phyloP scores from a whole-genome alignment of 2,888 invertebrate genomes.

The Drosophila kuntzei region DNA sequence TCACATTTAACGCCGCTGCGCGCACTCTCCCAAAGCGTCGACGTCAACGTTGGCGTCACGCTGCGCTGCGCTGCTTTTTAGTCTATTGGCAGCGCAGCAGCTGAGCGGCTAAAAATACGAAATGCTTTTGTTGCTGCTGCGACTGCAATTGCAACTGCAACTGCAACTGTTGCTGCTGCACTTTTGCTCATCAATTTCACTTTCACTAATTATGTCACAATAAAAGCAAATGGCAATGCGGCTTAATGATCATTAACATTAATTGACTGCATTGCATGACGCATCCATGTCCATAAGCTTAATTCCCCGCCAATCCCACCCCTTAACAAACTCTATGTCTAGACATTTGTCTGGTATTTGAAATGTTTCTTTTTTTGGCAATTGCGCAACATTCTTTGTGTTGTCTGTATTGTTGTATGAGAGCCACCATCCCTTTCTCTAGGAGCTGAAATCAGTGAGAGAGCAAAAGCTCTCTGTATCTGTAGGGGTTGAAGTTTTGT shows the following conservation, averaged over 20 bases:
- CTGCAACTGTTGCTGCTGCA: conserved; percentile 28
- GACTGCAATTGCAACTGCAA: conserved; percentile 11
- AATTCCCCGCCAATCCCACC: background rate
- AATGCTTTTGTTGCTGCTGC: conserved; percentile 22
- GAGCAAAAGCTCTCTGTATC: conserved; percentile 16
- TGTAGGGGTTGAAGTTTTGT: conserved; percentile 51
- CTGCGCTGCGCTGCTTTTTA: conserved; percentile 47
- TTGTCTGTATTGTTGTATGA: conserved; percentile 42
- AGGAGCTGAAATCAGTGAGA: background rate
- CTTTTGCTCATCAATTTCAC: conserved; percentile 68
- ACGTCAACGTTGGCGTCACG: conserved; percentile 41
- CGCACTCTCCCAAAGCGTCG: conserved; percentile 35
- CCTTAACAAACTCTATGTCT: conserved; percentile 29
- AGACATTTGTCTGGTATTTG: conserved; percentile 39
- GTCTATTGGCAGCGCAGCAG: conserved; percentile 28
- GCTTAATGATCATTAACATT: conserved; percentile 40
- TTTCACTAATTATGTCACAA: conserved; percentile 83
- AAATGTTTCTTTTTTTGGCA: conserved; percentile 36
- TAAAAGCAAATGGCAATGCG: conserved; percentile 51
- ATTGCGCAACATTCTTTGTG: conserved; percentile 67
- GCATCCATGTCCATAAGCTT: conserved; percentile 7
- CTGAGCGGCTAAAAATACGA: conserved; percentile 25
- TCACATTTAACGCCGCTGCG: conserved; percentile 35
- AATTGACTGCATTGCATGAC: conserved; percentile 30
- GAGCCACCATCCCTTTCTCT: background rate